Base-by-base conservation (phyloP, 2,888 invertebrate genomes). In the Allacma fusca region DNA sequence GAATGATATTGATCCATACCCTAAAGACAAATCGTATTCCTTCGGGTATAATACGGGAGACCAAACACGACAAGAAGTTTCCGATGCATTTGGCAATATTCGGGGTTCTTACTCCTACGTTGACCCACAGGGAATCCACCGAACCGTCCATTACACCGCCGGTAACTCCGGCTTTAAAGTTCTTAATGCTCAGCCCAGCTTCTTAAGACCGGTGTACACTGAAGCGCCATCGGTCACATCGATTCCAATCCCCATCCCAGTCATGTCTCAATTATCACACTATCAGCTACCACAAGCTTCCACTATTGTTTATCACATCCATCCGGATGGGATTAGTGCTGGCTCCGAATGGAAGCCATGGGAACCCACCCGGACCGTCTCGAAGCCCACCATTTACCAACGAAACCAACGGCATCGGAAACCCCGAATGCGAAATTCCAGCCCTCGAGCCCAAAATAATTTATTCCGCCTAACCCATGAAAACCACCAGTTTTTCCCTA, bases 261-360 rank as follows among this genome's bases (percentile, higher is more conserved):
- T 75, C 2, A 50, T 50, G 50, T 50, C 50, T 16, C 50, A 50
- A 50, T n/a, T 50, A 13, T 50, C 50, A 1, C 21, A n/a, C 24
- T 43, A 44, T 23, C 72, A 50, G 28, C 79, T 76, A 5, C 76
- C 64, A 19, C 77, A 79, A 72, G 80, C 81, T 0, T 83, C 83
- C 24, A 80, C 81, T 12, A 80, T 83, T 21, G 83, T 83, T 5
- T 83, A 83, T 59, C 83, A 83, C 71, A 80, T 83, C 23, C 83
- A 83, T 62, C 81, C 83, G 0, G 82, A 82, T 73, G 77, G 80
- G 28, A 44, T 23, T 16, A 24, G 24, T 0, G 43, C 7, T 0
- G 70, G 40, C 13, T 34, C 75, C 19, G 78, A 78, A 1, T 83
- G 83, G 83, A 81, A 80, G 29, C 83, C 83, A 1, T 83, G 83